Evolutionary conservation across 2,797 vertebrate genomes (phyloP), one percentile per base, ranked within the genome.

Genomic region (Cossypha niveicapilla): DNA sequence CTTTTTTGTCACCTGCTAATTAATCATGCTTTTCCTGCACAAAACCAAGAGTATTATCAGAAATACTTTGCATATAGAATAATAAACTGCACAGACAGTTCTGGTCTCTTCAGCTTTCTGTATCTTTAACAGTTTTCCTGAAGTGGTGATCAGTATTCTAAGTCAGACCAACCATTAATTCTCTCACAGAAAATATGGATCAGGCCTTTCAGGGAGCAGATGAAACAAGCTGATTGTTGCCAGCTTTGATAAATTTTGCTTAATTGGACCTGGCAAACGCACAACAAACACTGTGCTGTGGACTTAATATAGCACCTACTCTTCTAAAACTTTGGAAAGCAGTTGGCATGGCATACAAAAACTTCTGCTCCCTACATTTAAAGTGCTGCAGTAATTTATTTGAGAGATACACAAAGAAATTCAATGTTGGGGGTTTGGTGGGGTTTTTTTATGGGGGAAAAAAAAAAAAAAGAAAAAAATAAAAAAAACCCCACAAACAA

Each of bases 161-260:
- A 79, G 86, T 61, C 86, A 96, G 71, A 47, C 32, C 28, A 82
- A 51, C 71, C 88, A 63, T 65, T 93, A 79, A 94, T 92, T 96
- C 87, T 90, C 90, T 85, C 88, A 75, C 50, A 89, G 74, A 92
- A 96, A 92, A 88, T 95, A 94, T 92, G 75, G 88, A 93, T 89
- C 84, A 85, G 39, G 80, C 61, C 71, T 95, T 96, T 79, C 88
- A 94, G 70, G 3, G 5, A 95, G 53, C 84, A 96, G 88, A 92
- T 92, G 88, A 96, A 96, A 89, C 90, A 86, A 94, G 80, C 60
- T 96, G 92, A 93, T 93, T 82, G 88, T 91, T 95, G 93, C 94
- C 94, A 95, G 88, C 81, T 91, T 95, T 95, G 77, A 89, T 93
- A 92, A 90, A 90, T 92, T 94, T 85, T 83, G 53, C 75, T 82